A percentile compares a stretch with the other conserved stretches of the same genome.
Conservation (phyloP, 2,113 vertebrate genomes). For the Sylvilagus bachmani region DNA sequence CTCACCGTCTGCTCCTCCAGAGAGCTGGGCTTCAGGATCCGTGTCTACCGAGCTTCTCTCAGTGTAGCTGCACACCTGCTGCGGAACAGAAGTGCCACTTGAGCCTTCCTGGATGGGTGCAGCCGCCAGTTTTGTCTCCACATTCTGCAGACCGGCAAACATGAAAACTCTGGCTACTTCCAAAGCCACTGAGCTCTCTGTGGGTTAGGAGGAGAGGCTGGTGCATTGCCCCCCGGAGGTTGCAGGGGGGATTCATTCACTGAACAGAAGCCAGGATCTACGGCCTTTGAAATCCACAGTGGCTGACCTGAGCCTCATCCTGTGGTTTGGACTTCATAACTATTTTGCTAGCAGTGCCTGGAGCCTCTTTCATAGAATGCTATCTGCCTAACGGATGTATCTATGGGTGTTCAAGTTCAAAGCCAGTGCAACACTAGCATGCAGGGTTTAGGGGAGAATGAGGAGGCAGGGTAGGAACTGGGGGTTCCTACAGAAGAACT, state of each 20-base stretch:
- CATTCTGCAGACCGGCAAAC: not conserved
- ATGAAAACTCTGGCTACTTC: not conserved
- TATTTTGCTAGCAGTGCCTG: not conserved
- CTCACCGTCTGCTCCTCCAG: not conserved
- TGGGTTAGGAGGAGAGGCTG: not conserved
- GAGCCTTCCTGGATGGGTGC: not conserved
- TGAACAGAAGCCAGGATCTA: not conserved
- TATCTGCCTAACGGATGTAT: not conserved
- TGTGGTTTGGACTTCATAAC: not conserved
- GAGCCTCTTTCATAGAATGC: not conserved
- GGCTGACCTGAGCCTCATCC: not conserved
- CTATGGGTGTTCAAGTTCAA: slow-evolving; percentile 36
- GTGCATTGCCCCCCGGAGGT: not conserved
- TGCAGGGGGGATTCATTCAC: not conserved
- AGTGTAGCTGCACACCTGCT: not conserved
- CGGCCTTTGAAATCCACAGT: not conserved
- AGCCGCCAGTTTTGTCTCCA: not conserved
- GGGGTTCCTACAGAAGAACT: accelerated
- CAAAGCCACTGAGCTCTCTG: not conserved
- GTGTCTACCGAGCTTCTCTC: not conserved
- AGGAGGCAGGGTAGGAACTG: not conserved
- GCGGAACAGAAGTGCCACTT: not conserved
- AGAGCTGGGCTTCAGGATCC: not conserved
- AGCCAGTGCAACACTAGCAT: not conserved
- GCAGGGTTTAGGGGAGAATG: not conserved